A percentile compares a stretch with the other conserved stretches of the same genome.
phyloP scores from a whole-genome alignment of 1,140 invertebrate genomes.

The Caenorhabditis latens region DNA sequence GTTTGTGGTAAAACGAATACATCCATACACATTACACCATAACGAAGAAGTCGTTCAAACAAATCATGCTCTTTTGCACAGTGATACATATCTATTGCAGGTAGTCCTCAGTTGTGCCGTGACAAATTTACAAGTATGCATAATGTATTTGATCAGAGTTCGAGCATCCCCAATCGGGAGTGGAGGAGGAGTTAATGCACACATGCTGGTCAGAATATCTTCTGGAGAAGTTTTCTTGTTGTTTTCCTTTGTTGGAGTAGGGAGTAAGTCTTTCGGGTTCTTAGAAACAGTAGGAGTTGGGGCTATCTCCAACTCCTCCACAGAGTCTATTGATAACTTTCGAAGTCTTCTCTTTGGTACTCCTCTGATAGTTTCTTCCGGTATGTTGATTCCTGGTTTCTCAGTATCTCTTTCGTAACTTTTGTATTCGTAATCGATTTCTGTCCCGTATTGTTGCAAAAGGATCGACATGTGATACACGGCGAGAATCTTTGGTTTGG shows the following conservation, averaged over 20 bases:
- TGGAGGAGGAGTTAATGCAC: not conserved
- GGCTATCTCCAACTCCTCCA: conserved; percentile 9
- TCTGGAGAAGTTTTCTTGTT: conserved; percentile 34
- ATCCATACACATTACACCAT: conserved; percentile 64
- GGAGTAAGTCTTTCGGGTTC: not conserved
- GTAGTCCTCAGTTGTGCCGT: not conserved
- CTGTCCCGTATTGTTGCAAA: conserved; percentile 38
- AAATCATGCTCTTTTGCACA: conserved; percentile 56
- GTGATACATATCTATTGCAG: conserved; percentile 22
- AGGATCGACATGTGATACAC: conserved; percentile 57
- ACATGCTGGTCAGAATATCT: not conserved
- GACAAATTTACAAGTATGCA: conserved; percentile 46
- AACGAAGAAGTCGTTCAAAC: conserved; percentile 53
- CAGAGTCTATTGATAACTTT: conserved; percentile 36
- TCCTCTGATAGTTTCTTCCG: conserved; percentile 12
- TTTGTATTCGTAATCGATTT: conserved; percentile 48
- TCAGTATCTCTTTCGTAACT: conserved; percentile 30
- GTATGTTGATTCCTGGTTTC: not conserved
- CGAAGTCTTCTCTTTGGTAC: conserved; percentile 16
- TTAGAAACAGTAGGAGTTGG: not conserved
- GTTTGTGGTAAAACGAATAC: conserved; percentile 57
- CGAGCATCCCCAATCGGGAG: not conserved
- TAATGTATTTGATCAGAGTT: conserved; percentile 56
- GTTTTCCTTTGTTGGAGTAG: conserved; percentile 5
- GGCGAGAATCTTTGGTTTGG: conserved; percentile 50